These are phyloP conservation scores for Tupaia chinensis DNA, from an alignment of 2,113 vertebrate genomes.

Conservation along the genomic window DNA sequence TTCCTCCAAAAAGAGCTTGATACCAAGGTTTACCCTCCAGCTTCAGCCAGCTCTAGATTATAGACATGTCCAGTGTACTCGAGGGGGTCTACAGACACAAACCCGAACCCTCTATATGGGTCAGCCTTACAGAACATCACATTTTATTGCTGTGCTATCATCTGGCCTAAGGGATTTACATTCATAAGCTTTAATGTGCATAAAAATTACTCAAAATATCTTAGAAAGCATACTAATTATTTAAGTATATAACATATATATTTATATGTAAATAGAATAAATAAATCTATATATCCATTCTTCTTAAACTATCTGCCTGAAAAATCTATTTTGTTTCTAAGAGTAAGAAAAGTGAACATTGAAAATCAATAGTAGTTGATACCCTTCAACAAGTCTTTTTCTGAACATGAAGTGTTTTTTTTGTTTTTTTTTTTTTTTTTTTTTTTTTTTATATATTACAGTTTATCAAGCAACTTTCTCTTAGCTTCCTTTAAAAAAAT, in stretches of 20 bases:
- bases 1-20: too few relatives aligned
- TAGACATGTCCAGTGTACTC: too few relatives aligned
- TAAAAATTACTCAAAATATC: neutral
- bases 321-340: neutral
- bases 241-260: neutral
- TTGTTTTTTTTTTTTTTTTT: constrained; percentile 55
- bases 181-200: neutral
- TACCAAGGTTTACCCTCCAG: too few relatives aligned
- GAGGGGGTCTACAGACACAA: too few relatives aligned
- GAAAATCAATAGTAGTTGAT: neutral
- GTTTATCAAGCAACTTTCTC: neutral
- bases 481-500: neutral
- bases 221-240: neutral
- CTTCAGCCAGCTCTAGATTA: too few relatives aligned
- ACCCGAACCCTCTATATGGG: too few relatives aligned
- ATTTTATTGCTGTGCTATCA: too few relatives aligned
- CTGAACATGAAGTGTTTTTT: neutral
- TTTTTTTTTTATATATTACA: constrained; percentile 27
- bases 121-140: too few relatives aligned
- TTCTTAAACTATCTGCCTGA: constrained; percentile 14
- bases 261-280: neutral
- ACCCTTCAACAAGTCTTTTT: neutral
- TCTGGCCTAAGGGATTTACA: neutral
- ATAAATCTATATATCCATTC: neutral
- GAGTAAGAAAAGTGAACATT: neutral